These are phyloP conservation scores for Amphipyra tragopoginis DNA, from an alignment of 2,888 invertebrate genomes.

Conservation along the genomic window DNA sequence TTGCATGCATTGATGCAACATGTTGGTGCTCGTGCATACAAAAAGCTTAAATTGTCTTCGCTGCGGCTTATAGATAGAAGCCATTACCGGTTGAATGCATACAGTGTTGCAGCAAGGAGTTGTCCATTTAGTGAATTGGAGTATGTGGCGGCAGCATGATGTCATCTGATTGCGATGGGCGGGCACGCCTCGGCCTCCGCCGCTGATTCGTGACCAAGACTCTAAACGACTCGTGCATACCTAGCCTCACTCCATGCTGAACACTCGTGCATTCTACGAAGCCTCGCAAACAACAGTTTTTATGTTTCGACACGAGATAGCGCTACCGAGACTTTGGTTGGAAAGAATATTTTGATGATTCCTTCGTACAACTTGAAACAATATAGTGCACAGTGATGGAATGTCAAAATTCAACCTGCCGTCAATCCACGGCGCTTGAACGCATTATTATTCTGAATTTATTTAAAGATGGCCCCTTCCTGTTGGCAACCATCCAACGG, in stretches of 20 bases:
- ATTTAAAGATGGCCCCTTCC: constrained; percentile 85
- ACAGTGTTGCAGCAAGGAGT: constrained; percentile 58
- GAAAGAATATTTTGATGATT: constrained; percentile 2
- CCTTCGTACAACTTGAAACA: constrained; percentile 32
- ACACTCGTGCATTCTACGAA: constrained; percentile 66
- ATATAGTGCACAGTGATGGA: constrained; percentile 33
- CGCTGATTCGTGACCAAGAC: constrained; percentile 76
- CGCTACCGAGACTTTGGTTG: constrained; percentile 27
- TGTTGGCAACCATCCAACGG: constrained; percentile 86
- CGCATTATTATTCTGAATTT: constrained; percentile 83
- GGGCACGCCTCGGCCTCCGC: constrained; percentile 74
- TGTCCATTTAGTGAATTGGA: constrained; percentile 63
- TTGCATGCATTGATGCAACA: background rate
- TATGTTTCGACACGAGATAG: constrained; percentile 51
- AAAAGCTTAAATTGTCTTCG: constrained; percentile 3
- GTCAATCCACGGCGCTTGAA: constrained; percentile 66
- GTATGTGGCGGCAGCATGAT: constrained; percentile 72
- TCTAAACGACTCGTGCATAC: constrained; percentile 75
- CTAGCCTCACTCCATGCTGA: constrained; percentile 70
- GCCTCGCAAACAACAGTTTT: constrained; percentile 61
- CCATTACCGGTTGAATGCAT: constrained; percentile 43
- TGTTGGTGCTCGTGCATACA: background rate
- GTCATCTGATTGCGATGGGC: constrained; percentile 83
- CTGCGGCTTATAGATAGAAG: background rate
- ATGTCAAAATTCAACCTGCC: constrained; percentile 64